Conservation (phyloP, 2,113 vertebrate genomes). For the Scatophagus argus region DNA sequence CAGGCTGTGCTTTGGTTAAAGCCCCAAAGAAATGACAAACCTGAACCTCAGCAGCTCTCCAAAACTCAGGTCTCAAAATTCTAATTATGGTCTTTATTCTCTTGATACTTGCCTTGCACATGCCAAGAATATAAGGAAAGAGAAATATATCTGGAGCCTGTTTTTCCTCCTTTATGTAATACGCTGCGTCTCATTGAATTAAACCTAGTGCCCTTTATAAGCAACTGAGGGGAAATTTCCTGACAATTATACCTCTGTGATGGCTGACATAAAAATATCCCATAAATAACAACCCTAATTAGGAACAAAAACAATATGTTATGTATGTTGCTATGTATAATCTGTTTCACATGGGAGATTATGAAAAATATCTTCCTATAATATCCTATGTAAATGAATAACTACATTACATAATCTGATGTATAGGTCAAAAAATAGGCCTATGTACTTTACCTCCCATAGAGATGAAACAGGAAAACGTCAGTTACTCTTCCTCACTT, state of each 20-base stretch:
- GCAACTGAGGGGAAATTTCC: slow-evolving; percentile 35
- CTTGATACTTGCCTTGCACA: slow-evolving; percentile 21
- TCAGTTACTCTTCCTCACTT: slow-evolving; percentile 7
- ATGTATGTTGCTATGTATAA: not conserved
- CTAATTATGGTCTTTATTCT: slow-evolving; percentile 45
- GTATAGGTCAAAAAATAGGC: not conserved
- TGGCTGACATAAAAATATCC: slow-evolving; percentile 26
- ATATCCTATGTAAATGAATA: slow-evolving; percentile 9
- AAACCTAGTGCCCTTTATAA: slow-evolving; percentile 52
- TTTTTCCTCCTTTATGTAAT: slow-evolving; percentile 17
- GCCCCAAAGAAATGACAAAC: slow-evolving; percentile 27
- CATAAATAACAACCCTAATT: not conserved
- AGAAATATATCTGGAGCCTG: not conserved
- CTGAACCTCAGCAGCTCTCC: slow-evolving; percentile 11
- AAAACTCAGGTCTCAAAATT: slow-evolving; percentile 29
- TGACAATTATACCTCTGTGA: slow-evolving; percentile 64
- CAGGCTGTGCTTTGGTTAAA: slow-evolving; percentile 22
- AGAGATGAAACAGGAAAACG: not conserved
- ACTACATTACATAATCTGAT: not conserved
- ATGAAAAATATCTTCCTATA: slow-evolving; percentile 14
- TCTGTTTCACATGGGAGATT: slow-evolving; percentile 20
- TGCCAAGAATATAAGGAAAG: slow-evolving; percentile 32
- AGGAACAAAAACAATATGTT: slow-evolving; percentile 27
- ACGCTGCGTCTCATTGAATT: slow-evolving; percentile 54
- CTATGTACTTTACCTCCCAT: slow-evolving; percentile 1